phyloP scores from a whole-genome alignment of 2,888 invertebrate species.

The Drosophila meridionalis region DNA sequence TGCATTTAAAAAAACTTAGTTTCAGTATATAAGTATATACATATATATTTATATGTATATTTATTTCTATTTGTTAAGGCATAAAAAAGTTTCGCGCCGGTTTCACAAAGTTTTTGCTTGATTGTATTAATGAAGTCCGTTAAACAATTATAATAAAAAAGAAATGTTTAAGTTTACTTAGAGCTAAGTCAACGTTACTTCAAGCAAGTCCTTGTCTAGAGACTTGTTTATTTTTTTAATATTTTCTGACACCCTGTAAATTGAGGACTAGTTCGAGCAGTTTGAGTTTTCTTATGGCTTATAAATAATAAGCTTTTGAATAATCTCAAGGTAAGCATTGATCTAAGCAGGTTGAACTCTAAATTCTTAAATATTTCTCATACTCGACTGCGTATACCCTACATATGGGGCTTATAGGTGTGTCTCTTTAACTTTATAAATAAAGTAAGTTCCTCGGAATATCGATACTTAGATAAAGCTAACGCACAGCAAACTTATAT shows the following conservation, averaged over 20 bases:
- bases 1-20: background rate
- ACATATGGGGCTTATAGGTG: too few relatives aligned
- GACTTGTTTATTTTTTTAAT: background rate
- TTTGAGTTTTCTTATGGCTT: too few relatives aligned
- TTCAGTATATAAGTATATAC: background rate
- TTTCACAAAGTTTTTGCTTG: constrained; percentile 7
- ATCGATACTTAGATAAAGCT: too few relatives aligned
- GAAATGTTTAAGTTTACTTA: background rate
- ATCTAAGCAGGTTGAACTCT: too few relatives aligned
- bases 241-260: background rate
- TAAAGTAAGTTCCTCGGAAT: too few relatives aligned
- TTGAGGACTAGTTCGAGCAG: too few relatives aligned
- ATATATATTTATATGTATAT: background rate
- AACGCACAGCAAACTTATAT: too few relatives aligned
- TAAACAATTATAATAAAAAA: constrained; percentile 19
- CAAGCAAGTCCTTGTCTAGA: constrained; percentile 2
- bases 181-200: constrained; percentile 25
- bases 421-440: too few relatives aligned
- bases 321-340: too few relatives aligned
- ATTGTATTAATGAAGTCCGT: constrained; percentile 17
- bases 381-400: too few relatives aligned
- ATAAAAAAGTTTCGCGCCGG: background rate
- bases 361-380: too few relatives aligned
- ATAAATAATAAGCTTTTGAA: too few relatives aligned
- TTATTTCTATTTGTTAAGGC: background rate